A percentile compares a stretch with the other conserved stretches of the same genome.
Evolutionary conservation across 2,797 vertebrate species (phyloP).

Genomic region (Melanotaenia boesemani): DNA sequence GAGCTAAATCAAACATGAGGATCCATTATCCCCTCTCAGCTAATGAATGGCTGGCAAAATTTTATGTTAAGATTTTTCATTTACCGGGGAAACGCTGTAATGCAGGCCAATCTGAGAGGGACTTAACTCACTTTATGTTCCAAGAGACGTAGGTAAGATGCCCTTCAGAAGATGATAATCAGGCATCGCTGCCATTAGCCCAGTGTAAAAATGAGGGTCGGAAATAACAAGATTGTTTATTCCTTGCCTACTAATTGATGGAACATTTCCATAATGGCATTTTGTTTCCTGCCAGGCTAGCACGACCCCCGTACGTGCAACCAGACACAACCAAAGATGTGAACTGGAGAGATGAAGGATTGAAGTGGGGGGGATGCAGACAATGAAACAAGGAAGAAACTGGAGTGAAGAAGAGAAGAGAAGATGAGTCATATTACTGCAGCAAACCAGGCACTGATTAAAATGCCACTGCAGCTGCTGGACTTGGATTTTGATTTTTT

Average conservation of each 20-base stretch:
- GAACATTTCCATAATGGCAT: constrained; percentile 73
- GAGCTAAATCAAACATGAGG: background rate
- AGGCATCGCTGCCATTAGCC: constrained; percentile 40
- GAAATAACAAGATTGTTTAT: constrained; percentile 68
- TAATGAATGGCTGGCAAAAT: constrained; percentile 6
- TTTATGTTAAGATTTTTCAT: constrained; percentile 23
- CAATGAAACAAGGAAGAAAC: constrained; percentile 54
- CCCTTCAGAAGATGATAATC: constrained; percentile 47
- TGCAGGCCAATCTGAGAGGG: constrained; percentile 13
- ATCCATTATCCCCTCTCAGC: constrained; percentile 10
- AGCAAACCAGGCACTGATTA: constrained; percentile 63
- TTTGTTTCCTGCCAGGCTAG: constrained; percentile 73
- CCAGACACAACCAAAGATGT: constrained; percentile 47
- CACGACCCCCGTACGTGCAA: constrained; percentile 64
- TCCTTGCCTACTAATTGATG: constrained; percentile 64
- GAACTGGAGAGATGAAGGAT: constrained; percentile 43
- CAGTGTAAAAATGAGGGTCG: constrained; percentile 51
- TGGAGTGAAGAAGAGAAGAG: constrained; percentile 47
- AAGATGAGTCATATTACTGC: constrained; percentile 82
- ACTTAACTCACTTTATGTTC: constrained; percentile 33
- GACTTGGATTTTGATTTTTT: constrained; percentile 24
- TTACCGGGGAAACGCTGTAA: constrained; percentile 18
- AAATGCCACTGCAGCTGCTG: constrained; percentile 59
- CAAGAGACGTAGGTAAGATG: constrained; percentile 48
- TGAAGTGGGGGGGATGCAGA: constrained; percentile 46